Conservation (phyloP, 2,888 invertebrate genomes). For the Calephelis perditalis region DNA sequence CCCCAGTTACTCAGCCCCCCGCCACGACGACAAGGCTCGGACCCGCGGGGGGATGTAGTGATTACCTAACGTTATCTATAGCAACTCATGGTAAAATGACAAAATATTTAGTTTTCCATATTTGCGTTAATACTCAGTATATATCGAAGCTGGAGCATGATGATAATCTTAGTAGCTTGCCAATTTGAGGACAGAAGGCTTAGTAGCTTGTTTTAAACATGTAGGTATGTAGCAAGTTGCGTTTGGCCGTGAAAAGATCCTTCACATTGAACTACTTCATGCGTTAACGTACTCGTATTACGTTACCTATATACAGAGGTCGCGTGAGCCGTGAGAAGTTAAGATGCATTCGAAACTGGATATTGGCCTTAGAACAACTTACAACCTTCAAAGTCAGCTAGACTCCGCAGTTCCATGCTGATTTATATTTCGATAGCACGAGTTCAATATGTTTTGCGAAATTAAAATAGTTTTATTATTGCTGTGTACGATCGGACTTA, state of each 20-base stretch:
- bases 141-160: no score
- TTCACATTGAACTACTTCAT: not conserved
- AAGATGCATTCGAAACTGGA: constrained; percentile 20
- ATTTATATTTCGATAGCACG: constrained; percentile 39
- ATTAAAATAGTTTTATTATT: constrained; percentile 27
- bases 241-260: not conserved
- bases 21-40: no score
- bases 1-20: no score
- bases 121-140: no score
- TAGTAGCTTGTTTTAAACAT: no score
- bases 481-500: constrained; percentile 30
- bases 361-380: constrained; percentile 26
- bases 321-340: constrained; percentile 24
- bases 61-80: no score
- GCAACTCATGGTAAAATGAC: no score
- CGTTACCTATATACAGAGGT: not conserved
- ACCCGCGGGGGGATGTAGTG: no score
- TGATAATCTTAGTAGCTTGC: no score
- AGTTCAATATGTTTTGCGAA: constrained; percentile 14
- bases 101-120: no score
- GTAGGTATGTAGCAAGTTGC: no score
- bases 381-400: constrained; percentile 38
- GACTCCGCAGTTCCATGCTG: constrained; percentile 41
- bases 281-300: not conserved
- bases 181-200: no score